A percentile compares a stretch with the other conserved stretches of the same genome.
These are phyloP conservation scores for Tetramorium bicarinatum DNA, from an alignment of 2,888 invertebrate genomes.

Conservation along the genomic window DNA sequence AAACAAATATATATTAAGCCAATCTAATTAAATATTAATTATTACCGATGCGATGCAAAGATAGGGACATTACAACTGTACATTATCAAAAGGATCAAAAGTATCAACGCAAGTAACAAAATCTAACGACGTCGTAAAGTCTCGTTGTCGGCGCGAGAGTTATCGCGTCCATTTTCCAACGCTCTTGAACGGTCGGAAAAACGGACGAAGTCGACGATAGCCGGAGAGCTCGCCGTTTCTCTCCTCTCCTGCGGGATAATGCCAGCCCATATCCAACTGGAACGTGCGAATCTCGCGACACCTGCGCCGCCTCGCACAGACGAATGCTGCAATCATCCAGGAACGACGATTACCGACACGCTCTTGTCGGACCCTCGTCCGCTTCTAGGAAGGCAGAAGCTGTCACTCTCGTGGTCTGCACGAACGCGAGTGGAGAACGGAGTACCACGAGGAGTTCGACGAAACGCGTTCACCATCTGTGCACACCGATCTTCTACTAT, in stretches of 20 bases:
- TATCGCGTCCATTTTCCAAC: slow-evolving; percentile 68
- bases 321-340: slow-evolving; percentile 77
- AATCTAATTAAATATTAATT: slow-evolving; percentile 10
- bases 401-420: slow-evolving; percentile 52
- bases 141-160: slow-evolving; percentile 67
- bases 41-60: neutral
- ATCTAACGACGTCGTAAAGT: slow-evolving; percentile 58
- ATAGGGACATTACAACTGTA: neutral
- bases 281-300: slow-evolving; percentile 76
- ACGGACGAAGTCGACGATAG: slow-evolving; percentile 61
- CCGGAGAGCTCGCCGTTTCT: slow-evolving; percentile 34
- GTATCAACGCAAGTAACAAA: slow-evolving; percentile 9
- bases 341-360: slow-evolving; percentile 77
- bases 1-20: neutral
- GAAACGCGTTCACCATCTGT: slow-evolving; percentile 57
- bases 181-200: slow-evolving; percentile 68
- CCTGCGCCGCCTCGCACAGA: slow-evolving; percentile 72
- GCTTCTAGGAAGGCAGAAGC: slow-evolving; percentile 70
- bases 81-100: neutral
- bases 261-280: slow-evolving; percentile 74
- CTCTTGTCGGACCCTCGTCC: slow-evolving; percentile 64
- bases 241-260: slow-evolving; percentile 66
- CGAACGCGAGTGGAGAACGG: slow-evolving; percentile 58
- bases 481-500: slow-evolving; percentile 36
- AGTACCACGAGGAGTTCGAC: slow-evolving; percentile 40